Percentiles rank a stretch among this genome's conserved stretches.
Evolutionary conservation across 2,797 vertebrate species (phyloP).

Genomic region (Bradypus variegatus): DNA sequence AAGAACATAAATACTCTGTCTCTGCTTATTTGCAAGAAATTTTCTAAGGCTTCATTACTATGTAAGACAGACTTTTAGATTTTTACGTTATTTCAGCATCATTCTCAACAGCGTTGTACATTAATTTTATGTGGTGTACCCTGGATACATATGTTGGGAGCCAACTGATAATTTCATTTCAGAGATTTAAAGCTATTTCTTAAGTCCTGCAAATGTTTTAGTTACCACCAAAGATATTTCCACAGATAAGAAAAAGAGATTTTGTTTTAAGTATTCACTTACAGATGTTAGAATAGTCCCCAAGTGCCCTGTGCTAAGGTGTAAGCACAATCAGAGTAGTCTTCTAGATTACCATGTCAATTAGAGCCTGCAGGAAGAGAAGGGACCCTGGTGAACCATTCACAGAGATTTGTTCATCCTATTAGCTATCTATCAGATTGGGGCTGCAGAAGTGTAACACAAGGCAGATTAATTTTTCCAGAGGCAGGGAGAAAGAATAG

Average conservation of each 20-base stretch:
- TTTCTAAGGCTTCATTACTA: neutral
- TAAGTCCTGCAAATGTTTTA: conserved; percentile 16
- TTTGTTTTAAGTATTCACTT: neutral
- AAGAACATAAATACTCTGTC: neutral
- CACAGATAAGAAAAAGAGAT: neutral
- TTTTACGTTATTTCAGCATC: neutral
- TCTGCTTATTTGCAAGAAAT: conserved; percentile 15
- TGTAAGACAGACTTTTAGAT: neutral
- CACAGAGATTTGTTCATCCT: neutral
- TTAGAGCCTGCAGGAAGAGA: neutral
- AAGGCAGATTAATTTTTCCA: neutral
- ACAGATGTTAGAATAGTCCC: neutral
- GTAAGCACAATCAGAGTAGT: neutral
- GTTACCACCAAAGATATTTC: neutral
- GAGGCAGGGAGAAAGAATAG: neutral
- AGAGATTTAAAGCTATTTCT: conserved; percentile 12
- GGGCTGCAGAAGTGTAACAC: neutral
- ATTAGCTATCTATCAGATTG: neutral
- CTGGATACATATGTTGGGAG: neutral
- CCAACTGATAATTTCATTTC: neutral
- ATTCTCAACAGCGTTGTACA: neutral
- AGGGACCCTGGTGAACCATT: neutral
- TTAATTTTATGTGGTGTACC: conserved; percentile 9
- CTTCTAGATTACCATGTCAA: neutral
- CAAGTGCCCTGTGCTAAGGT: neutral